Base-by-base conservation (phyloP, 2,797 vertebrate genomes). In the Dendrocincla fuliginosa region DNA sequence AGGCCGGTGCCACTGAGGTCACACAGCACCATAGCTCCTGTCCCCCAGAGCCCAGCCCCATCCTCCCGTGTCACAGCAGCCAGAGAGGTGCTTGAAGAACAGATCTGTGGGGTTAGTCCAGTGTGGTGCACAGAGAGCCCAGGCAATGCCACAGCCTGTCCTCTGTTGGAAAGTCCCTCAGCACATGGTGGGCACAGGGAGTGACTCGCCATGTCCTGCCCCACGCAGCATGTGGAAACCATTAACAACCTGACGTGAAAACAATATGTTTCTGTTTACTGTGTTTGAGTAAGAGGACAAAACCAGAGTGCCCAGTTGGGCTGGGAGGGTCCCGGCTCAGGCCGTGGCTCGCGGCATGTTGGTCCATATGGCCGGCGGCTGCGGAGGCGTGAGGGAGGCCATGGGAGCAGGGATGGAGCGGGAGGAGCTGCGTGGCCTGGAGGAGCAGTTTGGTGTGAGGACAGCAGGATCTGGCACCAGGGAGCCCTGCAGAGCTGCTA, bases 211-310 rank as follows among this genome's bases (percentile, higher is more conserved):
- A 0, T 5, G 35, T 28, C 63, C 82, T 0, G 0, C 59, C 55
- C 53, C 6, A 0, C 32, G 55, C 64, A n/a, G 74, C 93, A 86
- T 84, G 64, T 94, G 96, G 96, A 82, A 95, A 41, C 78, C 25
- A 87, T 96, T 91, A 84, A 46, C 87, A 77, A 89, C 93, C 90
- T 90, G 94, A 90, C 32, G 28, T 24, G 87, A 89, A 96, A 96
- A 90, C 68, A 84, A 75, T 81, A 49, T 52, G 84, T 91, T 96
- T 93, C 93, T 96, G 94, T 95, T 96, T 96, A 90, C 91, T 89
- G 80, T 41, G 19, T 85, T 95, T 89, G 85, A 93, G 68, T 60
- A 46, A 88, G 69, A 88, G 86, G 89, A 77, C 23, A 24, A 64
- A 95, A 96, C 65, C 93, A 71, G 87, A 84, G 90, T 95, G 92